A percentile compares a stretch with the other conserved stretches of the same genome.
Evolutionary conservation across 2,888 invertebrate species (phyloP).

Genomic region (Hetaerina titia): DNA sequence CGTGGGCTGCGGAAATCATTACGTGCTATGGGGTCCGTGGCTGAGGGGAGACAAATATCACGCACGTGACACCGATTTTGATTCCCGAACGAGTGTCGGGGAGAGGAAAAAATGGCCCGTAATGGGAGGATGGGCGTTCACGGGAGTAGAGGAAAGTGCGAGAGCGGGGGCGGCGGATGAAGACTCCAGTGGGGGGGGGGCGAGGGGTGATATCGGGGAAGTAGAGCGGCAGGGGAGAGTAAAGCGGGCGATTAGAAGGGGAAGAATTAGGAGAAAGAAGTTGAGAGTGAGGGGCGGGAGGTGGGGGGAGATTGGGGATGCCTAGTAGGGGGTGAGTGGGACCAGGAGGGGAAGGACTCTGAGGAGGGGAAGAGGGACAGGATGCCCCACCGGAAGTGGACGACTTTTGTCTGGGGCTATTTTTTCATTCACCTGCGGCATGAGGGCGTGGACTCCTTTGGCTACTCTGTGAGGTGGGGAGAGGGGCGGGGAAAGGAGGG

Average conservation of each 20-base stretch:
- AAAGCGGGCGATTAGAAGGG: not conserved
- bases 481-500: not conserved
- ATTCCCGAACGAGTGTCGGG: not conserved
- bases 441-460: not conserved
- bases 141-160: not conserved
- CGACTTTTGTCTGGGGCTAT: slow-evolving; percentile 59
- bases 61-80: slow-evolving; percentile 10
- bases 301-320: not conserved
- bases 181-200: not conserved
- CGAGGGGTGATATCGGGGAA: too few species aligned
- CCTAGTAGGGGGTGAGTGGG: not conserved
- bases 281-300: not conserved
- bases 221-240: not conserved
- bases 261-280: not conserved
- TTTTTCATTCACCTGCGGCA: slow-evolving; percentile 64
- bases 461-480: not conserved
- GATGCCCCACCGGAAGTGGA: slow-evolving; percentile 60
- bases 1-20: not conserved
- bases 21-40: not conserved
- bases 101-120: slow-evolving; percentile 20
- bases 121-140: slow-evolving; percentile 20
- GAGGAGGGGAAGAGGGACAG: not conserved
- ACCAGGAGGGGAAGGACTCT: not conserved
- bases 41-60: not conserved
- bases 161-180: not conserved